Conservation (phyloP, 2,797 vertebrate species). For the Scolopax bukidnonensis region DNA sequence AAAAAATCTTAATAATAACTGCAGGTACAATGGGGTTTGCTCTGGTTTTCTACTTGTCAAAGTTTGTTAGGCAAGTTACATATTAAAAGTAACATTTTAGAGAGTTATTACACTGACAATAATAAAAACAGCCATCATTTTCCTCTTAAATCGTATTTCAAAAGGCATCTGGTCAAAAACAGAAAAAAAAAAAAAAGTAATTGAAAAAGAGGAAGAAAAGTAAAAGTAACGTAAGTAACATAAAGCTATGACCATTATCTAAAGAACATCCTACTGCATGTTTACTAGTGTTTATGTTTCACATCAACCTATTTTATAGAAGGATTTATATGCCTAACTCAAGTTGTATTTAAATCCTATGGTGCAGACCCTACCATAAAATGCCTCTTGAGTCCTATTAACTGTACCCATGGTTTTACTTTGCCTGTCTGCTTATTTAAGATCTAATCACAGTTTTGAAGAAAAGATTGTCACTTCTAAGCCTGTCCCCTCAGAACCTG, state of each 20-base stretch:
- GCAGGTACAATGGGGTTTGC: neutral
- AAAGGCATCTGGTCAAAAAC: neutral
- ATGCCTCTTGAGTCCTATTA: conserved; percentile 87
- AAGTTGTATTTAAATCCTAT: conserved; percentile 85
- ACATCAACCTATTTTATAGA: conserved; percentile 61
- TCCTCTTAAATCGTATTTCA: conserved; percentile 24
- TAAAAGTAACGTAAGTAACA: neutral
- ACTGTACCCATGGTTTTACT: conserved; percentile 85
- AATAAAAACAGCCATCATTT: neutral
- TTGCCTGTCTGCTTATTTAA: conserved; percentile 81
- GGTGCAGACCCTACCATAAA: conserved; percentile 83
- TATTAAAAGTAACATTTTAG: neutral
- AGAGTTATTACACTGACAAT: neutral
- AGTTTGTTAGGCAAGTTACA: neutral
- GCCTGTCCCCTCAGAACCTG: conserved; percentile 71
- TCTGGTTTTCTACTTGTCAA: neutral
- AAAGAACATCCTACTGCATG: conserved; percentile 50
- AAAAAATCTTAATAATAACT: neutral
- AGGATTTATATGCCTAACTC: conserved; percentile 70
- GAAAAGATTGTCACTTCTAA: conserved; percentile 75
- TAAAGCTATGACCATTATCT: neutral
- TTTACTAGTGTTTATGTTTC: conserved; percentile 62
- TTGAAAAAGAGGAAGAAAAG: neutral
- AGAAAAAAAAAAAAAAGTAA: no score
- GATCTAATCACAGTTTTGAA: conserved; percentile 76